phyloP scores from a whole-genome alignment of 2,888 invertebrate species.

The Notodonta ziczac region DNA sequence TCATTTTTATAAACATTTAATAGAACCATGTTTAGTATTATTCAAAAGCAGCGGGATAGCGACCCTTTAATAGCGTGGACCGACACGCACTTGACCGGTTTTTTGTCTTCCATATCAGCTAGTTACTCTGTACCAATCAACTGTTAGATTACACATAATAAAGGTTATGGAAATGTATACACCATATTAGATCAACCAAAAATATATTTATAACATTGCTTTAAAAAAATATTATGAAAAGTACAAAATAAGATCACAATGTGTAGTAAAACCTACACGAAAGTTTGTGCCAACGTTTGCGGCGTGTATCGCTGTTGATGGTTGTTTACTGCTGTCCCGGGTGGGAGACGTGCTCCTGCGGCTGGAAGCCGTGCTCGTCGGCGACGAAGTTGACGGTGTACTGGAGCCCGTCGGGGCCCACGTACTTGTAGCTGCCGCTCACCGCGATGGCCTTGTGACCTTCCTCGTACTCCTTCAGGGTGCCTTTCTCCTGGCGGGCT shows the following conservation, averaged over 20 bases:
- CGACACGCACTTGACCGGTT: no score
- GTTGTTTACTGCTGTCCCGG: constrained; percentile 36
- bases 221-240: constrained; percentile 22
- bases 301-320: neutral
- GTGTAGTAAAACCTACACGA: constrained; percentile 58
- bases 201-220: constrained; percentile 15
- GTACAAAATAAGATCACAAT: constrained; percentile 15
- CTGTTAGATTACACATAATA: no score
- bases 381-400: constrained; percentile 83
- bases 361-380: constrained; percentile 85
- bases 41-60: no score
- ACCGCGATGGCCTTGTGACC: constrained; percentile 80
- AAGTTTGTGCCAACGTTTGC: constrained; percentile 10
- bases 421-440: constrained; percentile 81
- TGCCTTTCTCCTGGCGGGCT: constrained; percentile 79
- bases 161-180: neutral
- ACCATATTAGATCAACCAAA: neutral
- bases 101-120: no score
- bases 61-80: no score
- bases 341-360: constrained; percentile 71
- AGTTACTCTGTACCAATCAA: no score
- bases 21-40: no score
- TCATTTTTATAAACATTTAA: no score
- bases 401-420: constrained; percentile 79
- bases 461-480: constrained; percentile 78